Conservation (phyloP, 2,113 vertebrate genomes). For the Engraulis encrasicolus region DNA sequence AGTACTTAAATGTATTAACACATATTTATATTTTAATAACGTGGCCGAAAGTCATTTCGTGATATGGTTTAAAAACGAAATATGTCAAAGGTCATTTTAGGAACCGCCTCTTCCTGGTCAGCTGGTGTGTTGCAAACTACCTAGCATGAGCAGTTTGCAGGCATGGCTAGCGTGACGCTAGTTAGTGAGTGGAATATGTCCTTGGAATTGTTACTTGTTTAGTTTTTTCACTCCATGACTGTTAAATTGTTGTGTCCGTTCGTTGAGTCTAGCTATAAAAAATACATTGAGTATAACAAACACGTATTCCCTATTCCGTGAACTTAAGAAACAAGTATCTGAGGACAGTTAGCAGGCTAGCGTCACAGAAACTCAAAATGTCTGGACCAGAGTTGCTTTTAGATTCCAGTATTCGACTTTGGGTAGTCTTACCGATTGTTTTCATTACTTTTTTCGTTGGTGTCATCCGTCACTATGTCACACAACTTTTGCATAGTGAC, state of each 20-base stretch:
- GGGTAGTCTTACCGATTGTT: conserved; percentile 84
- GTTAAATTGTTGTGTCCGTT: background rate
- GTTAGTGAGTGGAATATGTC: background rate
- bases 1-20: background rate
- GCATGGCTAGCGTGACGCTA: conserved; percentile 6
- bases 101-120: conserved; percentile 3
- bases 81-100: conserved; percentile 10
- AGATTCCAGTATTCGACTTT: conserved; percentile 82
- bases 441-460: conserved; percentile 82
- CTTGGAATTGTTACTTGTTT: conserved; percentile 5
- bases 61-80: background rate
- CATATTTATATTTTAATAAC: background rate
- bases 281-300: background rate
- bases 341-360: background rate
- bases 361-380: conserved; percentile 58
- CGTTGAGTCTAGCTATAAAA: background rate
- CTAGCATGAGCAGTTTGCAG: conserved; percentile 1
- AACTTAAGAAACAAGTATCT: background rate
- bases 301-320: background rate
- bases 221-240: background rate
- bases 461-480: conserved; percentile 81
- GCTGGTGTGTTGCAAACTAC: background rate
- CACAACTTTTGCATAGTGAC: conserved; percentile 77
- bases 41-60: background rate
- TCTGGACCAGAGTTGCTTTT: conserved; percentile 78